phyloP scores from a whole-genome alignment of 2,888 invertebrate species.

The Rhagonycha fulva region DNA sequence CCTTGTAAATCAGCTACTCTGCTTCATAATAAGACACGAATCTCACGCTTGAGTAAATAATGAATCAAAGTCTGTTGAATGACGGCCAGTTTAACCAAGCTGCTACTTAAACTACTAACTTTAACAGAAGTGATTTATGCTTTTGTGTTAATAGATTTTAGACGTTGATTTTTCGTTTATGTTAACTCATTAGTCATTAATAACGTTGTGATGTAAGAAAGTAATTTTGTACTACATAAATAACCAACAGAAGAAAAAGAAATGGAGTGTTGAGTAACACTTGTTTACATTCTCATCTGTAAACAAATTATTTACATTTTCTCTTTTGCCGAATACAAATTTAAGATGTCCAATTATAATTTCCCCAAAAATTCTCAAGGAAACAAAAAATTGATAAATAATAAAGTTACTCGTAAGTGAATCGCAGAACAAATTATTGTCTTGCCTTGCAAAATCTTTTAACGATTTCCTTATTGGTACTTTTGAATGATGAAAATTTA shows the following conservation, averaged over 20 bases:
- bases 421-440: background rate
- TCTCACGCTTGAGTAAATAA: slow-evolving; percentile 10
- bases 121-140: slow-evolving; percentile 27
- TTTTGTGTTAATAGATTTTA: slow-evolving; percentile 26
- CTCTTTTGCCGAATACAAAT: background rate
- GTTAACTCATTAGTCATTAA: slow-evolving; percentile 22
- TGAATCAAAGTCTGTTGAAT: slow-evolving; percentile 8
- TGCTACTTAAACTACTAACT: slow-evolving; percentile 24
- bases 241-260: background rate
- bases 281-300: background rate
- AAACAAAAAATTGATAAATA: background rate
- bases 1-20: background rate
- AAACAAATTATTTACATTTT: background rate
- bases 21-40: slow-evolving; percentile 1
- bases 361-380: no score
- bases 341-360: background rate
- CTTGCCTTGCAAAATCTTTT: background rate
- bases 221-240: slow-evolving; percentile 7
- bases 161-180: slow-evolving; percentile 27
- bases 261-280: background rate
- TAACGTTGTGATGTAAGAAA: slow-evolving; percentile 9
- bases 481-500: background rate
- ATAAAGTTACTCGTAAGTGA: background rate
- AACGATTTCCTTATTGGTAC: background rate
- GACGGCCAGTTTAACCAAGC: slow-evolving; percentile 20